Conservation (phyloP, 2,113 vertebrate species). For the Gracilinanus agilis region DNA sequence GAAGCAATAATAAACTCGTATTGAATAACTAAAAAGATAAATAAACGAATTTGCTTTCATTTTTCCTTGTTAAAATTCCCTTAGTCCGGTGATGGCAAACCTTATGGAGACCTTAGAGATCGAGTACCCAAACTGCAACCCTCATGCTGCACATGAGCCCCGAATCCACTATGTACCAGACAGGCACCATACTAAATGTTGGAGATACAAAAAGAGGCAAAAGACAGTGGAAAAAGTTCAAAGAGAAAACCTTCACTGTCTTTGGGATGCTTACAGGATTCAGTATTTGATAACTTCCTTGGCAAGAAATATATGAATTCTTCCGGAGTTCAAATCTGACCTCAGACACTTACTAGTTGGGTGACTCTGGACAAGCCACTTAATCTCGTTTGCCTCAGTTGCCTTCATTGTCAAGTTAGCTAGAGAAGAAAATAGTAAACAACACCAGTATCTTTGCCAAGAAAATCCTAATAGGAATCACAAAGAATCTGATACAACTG, state of each 20-base stretch:
- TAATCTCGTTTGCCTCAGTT: background rate
- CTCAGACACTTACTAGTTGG: background rate
- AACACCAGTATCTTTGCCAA: too few relatives aligned
- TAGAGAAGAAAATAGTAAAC: too few relatives aligned
- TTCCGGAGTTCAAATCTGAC: background rate
- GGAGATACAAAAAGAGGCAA: background rate
- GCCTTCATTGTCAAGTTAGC: background rate
- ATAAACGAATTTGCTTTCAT: background rate
- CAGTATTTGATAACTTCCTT: slow-evolving; percentile 8
- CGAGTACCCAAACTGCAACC: too few relatives aligned
- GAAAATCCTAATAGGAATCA: too few relatives aligned
- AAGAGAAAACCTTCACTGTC: background rate
- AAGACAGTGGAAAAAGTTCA: background rate
- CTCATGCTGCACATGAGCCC: too few relatives aligned
- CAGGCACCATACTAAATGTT: background rate
- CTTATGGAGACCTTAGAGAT: too few relatives aligned
- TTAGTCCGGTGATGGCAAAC: background rate
- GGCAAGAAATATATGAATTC: background rate
- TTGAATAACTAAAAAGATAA: background rate
- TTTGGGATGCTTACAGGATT: background rate
- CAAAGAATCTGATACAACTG: too few relatives aligned
- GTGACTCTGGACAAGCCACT: background rate
- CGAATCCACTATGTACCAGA: background rate
- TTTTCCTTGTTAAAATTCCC: background rate
- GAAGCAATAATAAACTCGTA: background rate